Percentiles rank a stretch among this genome's conserved stretches.
Conservation (phyloP, 1,140 invertebrate genomes). For the Lanistes nyassanus region DNA sequence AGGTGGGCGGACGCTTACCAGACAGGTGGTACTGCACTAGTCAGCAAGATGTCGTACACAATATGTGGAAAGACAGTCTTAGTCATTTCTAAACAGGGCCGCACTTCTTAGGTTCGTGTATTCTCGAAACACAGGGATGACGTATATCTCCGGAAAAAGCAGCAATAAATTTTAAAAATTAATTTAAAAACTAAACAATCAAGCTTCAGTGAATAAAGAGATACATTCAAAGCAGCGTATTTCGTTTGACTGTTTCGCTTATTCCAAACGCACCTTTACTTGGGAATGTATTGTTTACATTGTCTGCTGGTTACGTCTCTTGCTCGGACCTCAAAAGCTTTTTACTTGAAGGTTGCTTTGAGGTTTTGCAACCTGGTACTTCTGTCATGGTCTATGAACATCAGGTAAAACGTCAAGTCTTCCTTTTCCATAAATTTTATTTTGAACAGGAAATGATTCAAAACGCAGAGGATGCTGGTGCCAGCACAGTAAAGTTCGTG, state of each 20-base stretch:
- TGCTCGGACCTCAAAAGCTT: not conserved
- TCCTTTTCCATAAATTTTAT: not conserved
- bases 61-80: not conserved
- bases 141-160: not conserved
- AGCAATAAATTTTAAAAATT: not conserved
- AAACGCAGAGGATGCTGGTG: slow-evolving; percentile 52
- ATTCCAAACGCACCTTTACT: not conserved
- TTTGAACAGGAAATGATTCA: slow-evolving; percentile 54
- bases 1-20: not conserved
- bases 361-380: not conserved
- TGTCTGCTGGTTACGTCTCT: not conserved
- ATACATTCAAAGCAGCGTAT: too few relatives aligned
- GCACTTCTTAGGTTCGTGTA: not conserved
- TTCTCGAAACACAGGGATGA: too few relatives aligned
- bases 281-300: not conserved
- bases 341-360: not conserved
- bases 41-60: not conserved
- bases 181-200: too few relatives aligned
- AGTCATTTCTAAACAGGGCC: fast-evolving
- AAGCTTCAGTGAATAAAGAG: too few relatives aligned
- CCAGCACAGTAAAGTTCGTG: slow-evolving; percentile 33
- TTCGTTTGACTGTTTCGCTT: not conserved
- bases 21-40: too few relatives aligned
- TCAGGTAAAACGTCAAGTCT: not conserved
- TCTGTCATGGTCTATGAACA: not conserved